A percentile compares a stretch with the other conserved stretches of the same genome.
Evolutionary conservation across 92 coral and sea anemone species (phyloP).

Genomic region (Zoanthus sansibaricus): DNA sequence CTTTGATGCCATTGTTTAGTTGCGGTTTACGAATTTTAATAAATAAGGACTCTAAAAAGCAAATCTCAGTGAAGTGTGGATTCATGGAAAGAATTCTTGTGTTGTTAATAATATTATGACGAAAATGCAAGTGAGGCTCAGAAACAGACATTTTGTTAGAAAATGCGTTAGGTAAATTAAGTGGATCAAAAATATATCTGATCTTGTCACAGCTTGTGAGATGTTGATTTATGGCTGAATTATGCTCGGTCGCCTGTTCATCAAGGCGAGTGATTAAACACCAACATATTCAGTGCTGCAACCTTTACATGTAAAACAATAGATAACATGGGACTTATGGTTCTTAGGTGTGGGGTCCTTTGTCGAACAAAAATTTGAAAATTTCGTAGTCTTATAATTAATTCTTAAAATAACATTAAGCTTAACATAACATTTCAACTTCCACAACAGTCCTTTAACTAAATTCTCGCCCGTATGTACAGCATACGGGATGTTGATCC

Average conservation of each 20-base stretch:
- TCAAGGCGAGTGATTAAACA: constrained; percentile 9
- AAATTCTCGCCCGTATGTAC: too few species aligned
- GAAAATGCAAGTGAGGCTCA: not conserved
- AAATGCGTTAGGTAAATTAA: too few species aligned
- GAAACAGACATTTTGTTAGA: too few species aligned
- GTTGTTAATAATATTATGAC: constrained; percentile 12
- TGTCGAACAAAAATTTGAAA: constrained; percentile 24
- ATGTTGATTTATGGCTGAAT: too few species aligned
- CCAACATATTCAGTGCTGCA: constrained; percentile 29
- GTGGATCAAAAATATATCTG: too few species aligned
- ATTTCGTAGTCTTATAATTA: constrained; percentile 5
- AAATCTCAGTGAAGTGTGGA: not conserved
- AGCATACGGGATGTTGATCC: too few species aligned
- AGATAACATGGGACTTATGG: not conserved
- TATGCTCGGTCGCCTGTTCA: too few species aligned
- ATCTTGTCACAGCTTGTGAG: too few species aligned
- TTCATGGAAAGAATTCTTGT: constrained; percentile 21
- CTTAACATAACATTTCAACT: not conserved
- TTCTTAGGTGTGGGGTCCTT: constrained; percentile 32
- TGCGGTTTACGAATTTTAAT: not conserved
- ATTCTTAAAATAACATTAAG: not conserved
- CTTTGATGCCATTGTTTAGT: not conserved
- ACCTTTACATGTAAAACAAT: constrained; percentile 30
- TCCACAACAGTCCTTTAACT: too few species aligned
- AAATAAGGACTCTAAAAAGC: not conserved